Conservation (phyloP, 92 coral and sea anemone species). For the Epizoanthus illoricatus region DNA sequence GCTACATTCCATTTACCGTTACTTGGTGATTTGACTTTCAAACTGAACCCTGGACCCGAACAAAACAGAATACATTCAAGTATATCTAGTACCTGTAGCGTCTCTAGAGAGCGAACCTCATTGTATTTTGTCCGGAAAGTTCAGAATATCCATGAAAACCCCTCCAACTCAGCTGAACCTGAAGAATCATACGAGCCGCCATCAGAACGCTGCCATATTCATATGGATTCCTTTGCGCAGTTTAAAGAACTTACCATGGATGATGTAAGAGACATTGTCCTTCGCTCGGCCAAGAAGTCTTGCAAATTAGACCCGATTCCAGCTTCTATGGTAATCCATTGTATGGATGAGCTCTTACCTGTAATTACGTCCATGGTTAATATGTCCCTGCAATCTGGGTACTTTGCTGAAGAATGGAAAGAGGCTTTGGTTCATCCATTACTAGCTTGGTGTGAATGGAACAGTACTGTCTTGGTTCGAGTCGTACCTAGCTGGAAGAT, state of each 20-base stretch:
- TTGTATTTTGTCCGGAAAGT: conserved; percentile 16
- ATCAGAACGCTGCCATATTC: background rate
- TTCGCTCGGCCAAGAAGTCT: conserved; percentile 1
- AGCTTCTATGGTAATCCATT: background rate
- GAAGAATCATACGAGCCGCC: background rate
- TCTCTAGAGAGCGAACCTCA: background rate
- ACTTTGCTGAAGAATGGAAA: conserved; percentile 21
- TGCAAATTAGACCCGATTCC: background rate
- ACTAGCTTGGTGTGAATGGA: conserved; percentile 27
- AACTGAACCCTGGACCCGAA: background rate
- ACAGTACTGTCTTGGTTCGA: conserved; percentile 29
- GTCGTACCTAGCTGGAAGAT: conserved; percentile 16
- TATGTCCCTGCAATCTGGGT: conserved; percentile 34
- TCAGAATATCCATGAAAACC: conserved; percentile 17
- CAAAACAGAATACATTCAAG: background rate
- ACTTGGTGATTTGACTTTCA: background rate
- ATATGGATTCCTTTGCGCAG: background rate
- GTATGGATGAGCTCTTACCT: conserved; percentile 8
- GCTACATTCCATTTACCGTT: background rate
- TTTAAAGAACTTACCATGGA: conserved; percentile 6
- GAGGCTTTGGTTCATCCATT: conserved; percentile 26
- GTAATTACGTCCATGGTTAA: conserved; percentile 27
- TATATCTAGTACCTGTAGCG: background rate
- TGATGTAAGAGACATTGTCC: background rate
- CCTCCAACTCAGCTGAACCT: background rate